Evolutionary conservation across 2,797 vertebrate species (phyloP), one percentile per base, ranked within the genome.

Genomic region (Pangasius sanitwongsei): DNA sequence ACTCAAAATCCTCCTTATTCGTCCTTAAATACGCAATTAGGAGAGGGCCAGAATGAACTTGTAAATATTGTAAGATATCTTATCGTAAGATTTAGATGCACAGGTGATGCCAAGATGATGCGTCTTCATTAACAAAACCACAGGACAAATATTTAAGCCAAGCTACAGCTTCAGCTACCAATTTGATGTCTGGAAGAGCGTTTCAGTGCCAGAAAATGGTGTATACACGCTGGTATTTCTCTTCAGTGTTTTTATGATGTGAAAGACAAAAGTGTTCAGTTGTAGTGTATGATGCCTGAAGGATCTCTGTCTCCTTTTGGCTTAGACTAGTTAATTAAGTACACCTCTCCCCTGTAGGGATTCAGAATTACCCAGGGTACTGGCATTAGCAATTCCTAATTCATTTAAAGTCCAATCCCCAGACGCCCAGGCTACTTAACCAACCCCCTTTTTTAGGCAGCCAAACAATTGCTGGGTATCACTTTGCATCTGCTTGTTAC

Each of bases 361-460:
- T 90, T 61, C 41, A 83, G 5, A 67, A 86, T 67, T 65, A 86
- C 89, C 59, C 85, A 57, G 86, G 90, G 91, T 55, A 83, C 70
- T 84, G 65, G 82, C 83, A 91, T 89, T 88, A 91, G 74, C 86
- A 72, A 44, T 50, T 75, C 74, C 84, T 89, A 90, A 89, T 92
- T 90, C 82, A 85, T 89, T 90, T 88, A 63, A 77, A 77, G 53
- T 89, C 20, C 72, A 87, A 59, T 89, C 89, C 57, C 88, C 87
- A 86, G 83, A 89, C 84, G 34, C 72, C 57, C 59, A 25, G 63
- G 37, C 74, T 89, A 72, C 72, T 70, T 86, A 59, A 69, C 85
- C 84, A 59, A 0, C 63, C 63, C 83, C 63, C n/a, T 86, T 37
- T 31, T 41, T 53, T 55, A 86, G 83, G 5, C 59, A 78, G 31